These are phyloP conservation scores for Branchinecta sandiegonensis DNA, from an alignment of 2,888 invertebrate species.

Conservation along the genomic window DNA sequence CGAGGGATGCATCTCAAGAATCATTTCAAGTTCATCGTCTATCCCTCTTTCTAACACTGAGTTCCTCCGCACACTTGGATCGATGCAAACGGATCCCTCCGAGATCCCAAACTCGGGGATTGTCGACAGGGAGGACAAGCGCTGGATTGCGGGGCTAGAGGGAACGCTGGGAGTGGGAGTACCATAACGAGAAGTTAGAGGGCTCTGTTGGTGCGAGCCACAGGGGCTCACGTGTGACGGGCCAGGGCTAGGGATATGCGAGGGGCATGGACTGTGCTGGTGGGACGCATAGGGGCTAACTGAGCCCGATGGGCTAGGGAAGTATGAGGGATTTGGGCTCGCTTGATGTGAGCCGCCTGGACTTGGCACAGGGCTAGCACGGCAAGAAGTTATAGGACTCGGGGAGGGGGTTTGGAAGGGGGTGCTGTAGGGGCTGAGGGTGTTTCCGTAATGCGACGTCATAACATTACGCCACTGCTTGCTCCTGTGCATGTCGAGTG, in stretches of 20 bases:
- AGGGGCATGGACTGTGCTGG: neutral
- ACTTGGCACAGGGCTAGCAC: constrained; percentile 21
- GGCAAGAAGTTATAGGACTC: constrained; percentile 21
- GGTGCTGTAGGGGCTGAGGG: constrained; percentile 23
- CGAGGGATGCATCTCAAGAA: constrained; percentile 46
- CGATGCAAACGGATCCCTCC: neutral
- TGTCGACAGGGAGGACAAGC: neutral
- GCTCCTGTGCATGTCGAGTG: constrained; percentile 4
- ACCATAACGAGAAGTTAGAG: neutral
- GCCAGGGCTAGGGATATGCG: constrained; percentile 5
- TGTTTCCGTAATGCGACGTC: constrained; percentile 17
- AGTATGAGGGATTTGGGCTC: constrained; percentile 18
- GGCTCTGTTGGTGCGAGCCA: neutral
- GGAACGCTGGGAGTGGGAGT: constrained; percentile 3
- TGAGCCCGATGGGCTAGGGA: constrained; percentile 21
- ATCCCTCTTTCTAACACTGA: constrained; percentile 34
- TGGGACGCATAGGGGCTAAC: constrained; percentile 17
- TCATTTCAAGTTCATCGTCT: constrained; percentile 46
- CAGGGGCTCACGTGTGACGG: too few species aligned
- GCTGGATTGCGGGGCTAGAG: neutral
- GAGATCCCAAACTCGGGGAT: constrained; percentile 6
- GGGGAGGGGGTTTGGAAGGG: constrained; percentile 23
- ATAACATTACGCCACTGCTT: constrained; percentile 11
- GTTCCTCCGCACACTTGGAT: neutral
- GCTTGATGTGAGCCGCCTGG: constrained; percentile 23